These are phyloP conservation scores for Microtus oregoni DNA, from an alignment of 2,113 vertebrate species.

Conservation along the genomic window DNA sequence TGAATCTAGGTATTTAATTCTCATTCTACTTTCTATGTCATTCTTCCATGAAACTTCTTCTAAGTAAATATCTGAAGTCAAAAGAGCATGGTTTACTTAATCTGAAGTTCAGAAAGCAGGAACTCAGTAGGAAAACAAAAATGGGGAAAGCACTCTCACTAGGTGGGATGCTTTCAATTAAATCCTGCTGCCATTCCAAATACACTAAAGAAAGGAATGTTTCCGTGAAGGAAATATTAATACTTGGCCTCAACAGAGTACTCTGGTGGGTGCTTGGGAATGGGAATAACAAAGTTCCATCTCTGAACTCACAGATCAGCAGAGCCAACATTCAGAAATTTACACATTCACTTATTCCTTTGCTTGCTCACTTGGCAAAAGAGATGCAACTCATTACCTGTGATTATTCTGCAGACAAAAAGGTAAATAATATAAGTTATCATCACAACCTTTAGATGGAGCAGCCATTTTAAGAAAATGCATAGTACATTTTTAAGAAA, in stretches of 20 bases:
- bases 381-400: neutral
- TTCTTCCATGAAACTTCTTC: neutral
- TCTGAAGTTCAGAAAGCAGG: neutral
- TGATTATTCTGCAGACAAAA: neutral
- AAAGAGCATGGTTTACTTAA: neutral
- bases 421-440: neutral
- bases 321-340: neutral
- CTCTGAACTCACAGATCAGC: neutral
- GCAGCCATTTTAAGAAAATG: neutral
- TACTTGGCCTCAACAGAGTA: neutral
- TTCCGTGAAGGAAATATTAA: neutral
- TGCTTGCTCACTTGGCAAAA: neutral
- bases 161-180: neutral
- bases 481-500: neutral
- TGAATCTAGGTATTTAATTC: neutral
- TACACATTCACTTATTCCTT: neutral
- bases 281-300: neutral
- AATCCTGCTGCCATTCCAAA: neutral
- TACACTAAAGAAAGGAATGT: neutral
- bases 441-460: neutral
- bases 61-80: neutral
- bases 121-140: neutral
- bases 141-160: neutral
- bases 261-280: neutral
- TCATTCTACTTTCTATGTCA: neutral